These are phyloP conservation scores for Dynastes grantii DNA, from an alignment of 2,888 invertebrate genomes.

Conservation along the genomic window DNA sequence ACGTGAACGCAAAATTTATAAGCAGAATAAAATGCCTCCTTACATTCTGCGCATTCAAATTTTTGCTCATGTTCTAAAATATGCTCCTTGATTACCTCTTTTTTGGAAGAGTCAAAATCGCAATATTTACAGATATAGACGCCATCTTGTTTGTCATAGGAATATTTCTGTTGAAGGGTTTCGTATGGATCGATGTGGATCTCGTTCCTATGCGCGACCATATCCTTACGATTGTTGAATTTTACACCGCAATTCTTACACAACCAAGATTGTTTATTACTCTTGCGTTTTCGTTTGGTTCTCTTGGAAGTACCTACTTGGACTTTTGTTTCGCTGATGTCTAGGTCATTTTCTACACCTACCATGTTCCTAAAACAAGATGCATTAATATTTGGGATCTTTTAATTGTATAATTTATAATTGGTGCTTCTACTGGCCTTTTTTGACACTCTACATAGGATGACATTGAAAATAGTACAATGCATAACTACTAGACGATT, in stretches of 20 bases:
- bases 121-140: slow-evolving; percentile 56
- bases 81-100: slow-evolving; percentile 54
- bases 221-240: slow-evolving; percentile 61
- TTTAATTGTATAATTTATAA: too few species aligned
- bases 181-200: slow-evolving; percentile 48
- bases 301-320: slow-evolving; percentile 50
- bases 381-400: too few species aligned
- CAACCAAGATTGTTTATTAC: slow-evolving; percentile 69
- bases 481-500: too few species aligned
- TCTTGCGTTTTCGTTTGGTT: slow-evolving; percentile 59
- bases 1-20: slow-evolving; percentile 61
- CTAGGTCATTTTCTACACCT: too few species aligned
- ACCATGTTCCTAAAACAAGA: too few species aligned
- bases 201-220: slow-evolving; percentile 61
- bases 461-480: too few species aligned
- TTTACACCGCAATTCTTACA: slow-evolving; percentile 74
- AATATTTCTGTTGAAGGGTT: slow-evolving; percentile 53
- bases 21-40: slow-evolving; percentile 53
- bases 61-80: slow-evolving; percentile 53
- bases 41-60: slow-evolving; percentile 46
- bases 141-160: slow-evolving; percentile 61
- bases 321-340: not conserved
- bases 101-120: slow-evolving; percentile 47
- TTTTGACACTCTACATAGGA: too few species aligned
- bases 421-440: too few species aligned